Evolutionary conservation across 2,888 invertebrate genomes (phyloP), one percentile per base, ranked within the genome.

Genomic region (Agrotis ipsilon): DNA sequence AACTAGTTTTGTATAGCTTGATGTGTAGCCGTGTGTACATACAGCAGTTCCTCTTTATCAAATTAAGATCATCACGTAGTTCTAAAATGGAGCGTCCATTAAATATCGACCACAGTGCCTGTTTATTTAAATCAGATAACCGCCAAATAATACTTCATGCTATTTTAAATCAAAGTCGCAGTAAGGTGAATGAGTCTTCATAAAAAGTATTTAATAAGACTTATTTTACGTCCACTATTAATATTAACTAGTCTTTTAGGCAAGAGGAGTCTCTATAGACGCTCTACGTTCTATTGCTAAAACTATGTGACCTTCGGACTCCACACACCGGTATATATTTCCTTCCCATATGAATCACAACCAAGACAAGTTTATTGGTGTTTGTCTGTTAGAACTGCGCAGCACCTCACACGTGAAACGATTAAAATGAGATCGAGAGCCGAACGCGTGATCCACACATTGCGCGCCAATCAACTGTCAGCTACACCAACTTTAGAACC

Each of bases 301-400:
- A 75, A 73, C 54, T 78, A 68, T 70, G 75, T 72, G 80, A 69
- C 84, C 86, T 85, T 85, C 82, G 68, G 74, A 73, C 69, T 75
- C 63, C 69, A 80, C 68, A 82, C 68, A 71, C 75, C 60, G 72
- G 32, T 64, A 67, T 77, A 72, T 77, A 72, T 80, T 82, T 85
- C 82, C 80, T 84, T 80, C 77, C 75, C 73, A 80, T 75, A 79
- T 85, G 86, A 85, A 85, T 85, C 86, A 85, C 83, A 70, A 19
- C 39, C 60, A 80, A 83, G 74, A 84, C 85, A 57, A 76, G 74
- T 83, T 84, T 78, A 73, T 75, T 68, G 71, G 24, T 73, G 54
- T 66, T 77, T 73, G 64, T 69, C 59, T 69, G 71, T 73, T 75
- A 80, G 45, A 74, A 57, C 70, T 78, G 72, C 78, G 72, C 70